phyloP scores from a whole-genome alignment of 1,140 invertebrate species.

The Teleopsis dalmanni region DNA sequence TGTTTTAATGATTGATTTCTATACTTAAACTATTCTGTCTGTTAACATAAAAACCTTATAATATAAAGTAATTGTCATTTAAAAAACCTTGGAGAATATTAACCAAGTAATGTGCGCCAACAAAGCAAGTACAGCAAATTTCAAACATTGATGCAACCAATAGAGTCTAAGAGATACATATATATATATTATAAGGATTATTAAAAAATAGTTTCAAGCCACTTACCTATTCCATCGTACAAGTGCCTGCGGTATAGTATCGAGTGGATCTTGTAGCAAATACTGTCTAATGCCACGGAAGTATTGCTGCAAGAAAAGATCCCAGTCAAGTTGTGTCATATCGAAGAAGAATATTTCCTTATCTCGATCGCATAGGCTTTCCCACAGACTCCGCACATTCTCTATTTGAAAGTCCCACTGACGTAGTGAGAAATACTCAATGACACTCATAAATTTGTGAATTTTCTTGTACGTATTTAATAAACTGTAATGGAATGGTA shows the following conservation, averaged over 20 bases:
- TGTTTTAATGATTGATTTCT: no score
- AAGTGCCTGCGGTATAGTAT: conserved; percentile 54
- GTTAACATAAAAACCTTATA: no score
- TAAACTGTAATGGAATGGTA: conserved; percentile 44
- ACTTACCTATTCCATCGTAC: conserved; percentile 53
- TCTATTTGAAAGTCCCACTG: conserved; percentile 65
- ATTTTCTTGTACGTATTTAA: conserved; percentile 67
- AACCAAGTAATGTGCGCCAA: conserved; percentile 8
- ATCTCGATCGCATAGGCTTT: conserved; percentile 52
- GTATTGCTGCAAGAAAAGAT: conserved; percentile 57
- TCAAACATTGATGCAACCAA: conserved; percentile 22
- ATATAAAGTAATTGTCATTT: background rate
- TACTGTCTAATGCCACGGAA: conserved; percentile 58
- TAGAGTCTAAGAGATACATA: conserved; percentile 14
- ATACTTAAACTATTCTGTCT: no score
- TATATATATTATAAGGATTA: conserved; percentile 9
- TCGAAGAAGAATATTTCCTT: conserved; percentile 59
- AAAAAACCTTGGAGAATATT: conserved; percentile 1
- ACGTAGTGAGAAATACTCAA: conserved; percentile 64
- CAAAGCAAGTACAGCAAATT: conserved; percentile 7
- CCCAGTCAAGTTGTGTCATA: conserved; percentile 61
- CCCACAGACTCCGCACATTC: conserved; percentile 54
- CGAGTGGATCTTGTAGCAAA: conserved; percentile 62
- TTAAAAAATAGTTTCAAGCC: background rate
- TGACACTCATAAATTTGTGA: conserved; percentile 59